Base-by-base conservation (phyloP, 2,113 vertebrate genomes). In the Irena cyanogastra region DNA sequence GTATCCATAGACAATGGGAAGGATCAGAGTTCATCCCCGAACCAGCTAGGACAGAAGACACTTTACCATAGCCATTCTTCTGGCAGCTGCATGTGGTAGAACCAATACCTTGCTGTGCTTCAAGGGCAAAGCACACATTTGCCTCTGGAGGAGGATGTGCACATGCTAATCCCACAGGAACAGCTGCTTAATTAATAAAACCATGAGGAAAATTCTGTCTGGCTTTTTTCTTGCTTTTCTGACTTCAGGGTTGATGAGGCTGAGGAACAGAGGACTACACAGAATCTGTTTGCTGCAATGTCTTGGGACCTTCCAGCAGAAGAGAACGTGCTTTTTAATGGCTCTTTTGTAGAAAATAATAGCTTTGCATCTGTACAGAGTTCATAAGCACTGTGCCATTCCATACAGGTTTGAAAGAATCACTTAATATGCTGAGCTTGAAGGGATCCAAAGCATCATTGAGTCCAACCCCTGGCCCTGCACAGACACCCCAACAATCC, bases 131-230 rank as follows among this genome's bases (percentile, higher is more conserved):
- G 30, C 33, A 22, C 8, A 60, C n/a, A 3, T 70, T 80, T 93
- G 54, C 56, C 47, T 83, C 92, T 87, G 83, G 69, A 93, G 91
- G 31, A 91, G 69, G 53, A 37, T 0, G 8, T 24, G 44, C 2
- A 5, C 13, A 1, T 56, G n/a, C 26, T 50, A 24, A 72, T 95
- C 85, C 91, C 83, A 11, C 54, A 61, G 76, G 65, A 94, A 4
- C 37, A 69, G 66, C 85, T 90, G 66, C 15, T 57, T 88, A 83
- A 90, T 95, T 92, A 92, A 92, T 86, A 77, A 90, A 90, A 68
- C 86, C 74, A 70, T 2, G 17, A 90, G 50, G 77, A 90, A 79
- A 75, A 78, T 22, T 76, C 60, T 72, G 39, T 41, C 65, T 92
- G 72, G 53, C 61, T 79, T 77, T 87, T 64, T 75, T 86, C 52